Evolutionary conservation across 2,113 vertebrate species (phyloP), one percentile per base, ranked within the genome.

Genomic region (Rhinoderma darwinii): DNA sequence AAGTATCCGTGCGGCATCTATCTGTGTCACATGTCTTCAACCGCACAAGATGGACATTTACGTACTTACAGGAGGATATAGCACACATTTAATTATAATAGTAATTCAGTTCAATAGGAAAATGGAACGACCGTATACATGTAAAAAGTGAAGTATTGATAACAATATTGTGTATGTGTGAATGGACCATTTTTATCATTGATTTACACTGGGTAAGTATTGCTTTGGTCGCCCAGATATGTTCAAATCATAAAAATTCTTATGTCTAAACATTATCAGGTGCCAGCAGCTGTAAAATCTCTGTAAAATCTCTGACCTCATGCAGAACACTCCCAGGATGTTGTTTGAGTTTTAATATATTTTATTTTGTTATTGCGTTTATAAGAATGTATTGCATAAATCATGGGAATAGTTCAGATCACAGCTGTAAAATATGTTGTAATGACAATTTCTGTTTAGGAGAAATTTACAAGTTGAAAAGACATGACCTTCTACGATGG

Each of bases 401-500:
- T 51, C 20, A 56, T 37, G 5, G 18, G 17, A 17, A 76, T 54
- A 12, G 22, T 56, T 4, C 25, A 25, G 15, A 17, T 59, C 77
- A 56, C 30, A 37, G 4, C 35, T n/a, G 9, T 59, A 44, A 44
- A 27, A 39, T 27, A 63, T 44, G 17, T 63, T 47, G 20, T 30
- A 18, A 44, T 78, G 27, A 75, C 12, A 4, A 47, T 44, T 27
- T 35, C 27, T 78, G 17, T 78, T 37, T 32, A 54, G 75, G 47
- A 35, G 0, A 54, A 1, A 32, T 54, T 78, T 35, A 11, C 30
- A 47, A 20, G 10, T 35, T 8, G 75, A 9, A n/a, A 35, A 66
- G 95, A 76, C 88, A 99, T 99, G 98, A 96, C 96, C 88, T 94
- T 98, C 84, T 97, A 96, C 88, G 80, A 98, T 5, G 95, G 95